Base-by-base conservation (phyloP, 2,113 vertebrate genomes). In the Syrmaticus mikado region DNA sequence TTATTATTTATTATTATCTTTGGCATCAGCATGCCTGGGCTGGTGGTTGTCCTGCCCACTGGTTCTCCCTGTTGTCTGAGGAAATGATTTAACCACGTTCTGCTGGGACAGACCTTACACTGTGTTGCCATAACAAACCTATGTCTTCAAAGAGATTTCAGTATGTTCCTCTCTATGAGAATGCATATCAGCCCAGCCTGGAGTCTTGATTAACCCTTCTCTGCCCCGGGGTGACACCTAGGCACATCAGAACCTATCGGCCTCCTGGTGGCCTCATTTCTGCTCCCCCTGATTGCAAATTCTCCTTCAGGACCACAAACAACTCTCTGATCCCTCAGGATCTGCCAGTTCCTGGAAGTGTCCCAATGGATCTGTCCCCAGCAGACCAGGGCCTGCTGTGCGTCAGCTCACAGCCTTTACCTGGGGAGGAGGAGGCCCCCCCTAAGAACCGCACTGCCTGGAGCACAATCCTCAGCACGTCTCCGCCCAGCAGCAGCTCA, bases 381-480 rank as follows among this genome's bases (percentile, higher is more conserved):
- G 53, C 28, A 30, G 53, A 30, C 10, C 55, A n/a, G 55, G 18
- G 17, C 30, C 30, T 32, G 55, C 55, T 57, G 55, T 6, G 30
- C 20, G 55, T 32, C 55, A 55, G 52, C 52, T 53, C 52, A 64
- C 52, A 85, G 62, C 53, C 67, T 82, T 72, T 43, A 6, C 6
- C 14, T 64, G 28, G 55, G 38, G 68, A 72, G 71, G 11, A 90
- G 18, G 45, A 87, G 14, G 8, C 40, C 22, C 6, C 80, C 34
- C 68, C 62, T 71, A 68, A 55, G 53, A 82, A 58, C 36, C 82
- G 61, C 27, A n/a, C 22, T 70, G 72, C 85, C 93, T 65, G 43
- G 18, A 87, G 67, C 61, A 90, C 45, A 20, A 41, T 81, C 12
- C 50, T 90, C 61, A 62, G 65, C 58, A 93, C 85, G 52, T 50